These are phyloP conservation scores for Leucosticte australis DNA, from an alignment of 2,113 vertebrate species.

Conservation along the genomic window DNA sequence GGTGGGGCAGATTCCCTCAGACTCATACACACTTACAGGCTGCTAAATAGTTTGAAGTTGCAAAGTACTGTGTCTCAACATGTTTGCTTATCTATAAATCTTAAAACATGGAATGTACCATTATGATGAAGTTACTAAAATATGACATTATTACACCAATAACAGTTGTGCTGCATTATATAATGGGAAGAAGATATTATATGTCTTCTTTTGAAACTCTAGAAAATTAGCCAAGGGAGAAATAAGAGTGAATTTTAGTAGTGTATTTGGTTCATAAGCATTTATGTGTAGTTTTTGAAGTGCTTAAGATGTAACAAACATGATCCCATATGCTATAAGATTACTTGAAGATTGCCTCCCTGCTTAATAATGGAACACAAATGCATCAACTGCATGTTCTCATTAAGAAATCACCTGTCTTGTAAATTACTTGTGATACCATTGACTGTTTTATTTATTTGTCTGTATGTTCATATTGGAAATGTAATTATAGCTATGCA, in stretches of 20 bases:
- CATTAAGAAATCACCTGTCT: background rate
- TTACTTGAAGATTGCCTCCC: background rate
- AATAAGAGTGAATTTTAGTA: constrained; percentile 25
- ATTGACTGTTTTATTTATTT: background rate
- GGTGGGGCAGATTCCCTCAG: background rate
- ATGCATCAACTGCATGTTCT: background rate
- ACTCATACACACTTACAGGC: background rate
- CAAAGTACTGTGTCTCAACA: background rate
- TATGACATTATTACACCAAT: background rate
- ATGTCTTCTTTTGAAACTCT: background rate
- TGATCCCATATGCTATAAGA: background rate
- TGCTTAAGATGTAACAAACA: background rate
- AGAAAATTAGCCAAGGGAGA: constrained; percentile 1
- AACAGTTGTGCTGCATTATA: background rate
- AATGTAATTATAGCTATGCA: background rate
- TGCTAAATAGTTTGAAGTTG: background rate
- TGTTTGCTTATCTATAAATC: background rate
- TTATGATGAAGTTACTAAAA: constrained; percentile 1
- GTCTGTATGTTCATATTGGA: background rate
- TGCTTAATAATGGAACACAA: background rate
- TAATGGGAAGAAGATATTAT: background rate
- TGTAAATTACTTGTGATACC: background rate
- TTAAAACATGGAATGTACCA: background rate
- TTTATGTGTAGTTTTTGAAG: background rate
- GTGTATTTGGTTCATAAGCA: constrained; percentile 12